Base-by-base conservation (phyloP, 2,113 vertebrate genomes). In the Chlorodrepanis virens region DNA sequence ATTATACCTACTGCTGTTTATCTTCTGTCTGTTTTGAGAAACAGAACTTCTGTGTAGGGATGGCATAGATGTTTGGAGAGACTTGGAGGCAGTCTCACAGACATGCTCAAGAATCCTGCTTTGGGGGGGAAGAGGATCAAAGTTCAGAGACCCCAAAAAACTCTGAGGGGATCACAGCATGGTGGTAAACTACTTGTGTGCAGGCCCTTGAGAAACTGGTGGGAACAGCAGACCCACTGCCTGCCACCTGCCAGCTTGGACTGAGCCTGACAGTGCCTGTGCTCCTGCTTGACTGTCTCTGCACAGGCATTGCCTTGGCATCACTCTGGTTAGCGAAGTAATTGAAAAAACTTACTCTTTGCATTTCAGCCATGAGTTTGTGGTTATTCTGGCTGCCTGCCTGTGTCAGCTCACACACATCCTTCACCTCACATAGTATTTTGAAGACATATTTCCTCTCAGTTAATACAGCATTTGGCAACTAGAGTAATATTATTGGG, bases 111-210 rank as follows among this genome's bases (percentile, higher is more conserved):
- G 39, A 28, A 39, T 28, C 6, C 21, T n/a, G 1, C 19, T 53
- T n/a, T 16, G 10, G 2, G 5, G 4, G 19, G 12, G n/a, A 28
- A n/a, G 22, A 33, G 39, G 10, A 70, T n/a, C n/a, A 33, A 69
- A 78, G 19, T 33, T 70, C 39, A 24, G 39, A 39, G 47, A 45
- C n/a, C 23, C 53, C 12, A 45, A 39, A 60, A 42, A 37, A 19
- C 1, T 25, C 19, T 54, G 28, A 33, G 8, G 17, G 39, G 19
- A 69, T 45, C 19, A 70, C 19, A 20, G 15, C 8, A 9, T 13
- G 7, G 15, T 39, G 23, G 7, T 20, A 45, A 78, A n/a, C 2
- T 24, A 3, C 0, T 0, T 23, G 19, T 53, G 28, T 0, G 1
- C 24, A 39, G 6, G 5, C 24, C 8, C 28, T 54, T 5, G 10